These are phyloP conservation scores for Argynnis bischoffii DNA, from an alignment of 2,888 invertebrate genomes.

Conservation along the genomic window DNA sequence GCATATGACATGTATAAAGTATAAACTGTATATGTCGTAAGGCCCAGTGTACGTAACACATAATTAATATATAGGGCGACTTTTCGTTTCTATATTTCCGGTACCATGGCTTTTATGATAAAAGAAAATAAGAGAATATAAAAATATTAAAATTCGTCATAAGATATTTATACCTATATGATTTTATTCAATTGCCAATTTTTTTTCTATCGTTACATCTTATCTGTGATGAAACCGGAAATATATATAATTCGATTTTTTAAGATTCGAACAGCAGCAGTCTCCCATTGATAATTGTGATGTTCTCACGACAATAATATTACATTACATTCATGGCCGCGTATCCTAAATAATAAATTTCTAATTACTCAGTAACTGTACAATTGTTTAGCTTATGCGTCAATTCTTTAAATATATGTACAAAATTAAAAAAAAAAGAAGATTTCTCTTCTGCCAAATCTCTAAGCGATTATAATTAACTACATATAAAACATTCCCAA, in stretches of 20 bases:
- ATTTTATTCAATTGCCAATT: background rate
- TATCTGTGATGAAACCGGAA: conserved; percentile 8
- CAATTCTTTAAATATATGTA: conserved; percentile 69
- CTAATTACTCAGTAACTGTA: conserved; percentile 71
- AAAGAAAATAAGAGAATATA: conserved; percentile 43
- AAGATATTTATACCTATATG: conserved; percentile 7
- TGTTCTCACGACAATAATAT: conserved; percentile 60
- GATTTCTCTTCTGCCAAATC: conserved; percentile 44
- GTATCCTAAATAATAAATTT: conserved; percentile 58
- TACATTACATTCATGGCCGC: conserved; percentile 69
- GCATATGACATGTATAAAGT: conserved; percentile 3
- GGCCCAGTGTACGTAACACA: conserved; percentile 39
- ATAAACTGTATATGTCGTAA: conserved; percentile 10
- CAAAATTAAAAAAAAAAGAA: conserved; percentile 52
- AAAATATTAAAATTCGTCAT: conserved; percentile 14
- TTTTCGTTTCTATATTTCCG: conserved; percentile 11
- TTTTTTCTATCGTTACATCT: conserved; percentile 2
- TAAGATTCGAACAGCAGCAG: conserved; percentile 48
- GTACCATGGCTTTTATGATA: conserved; percentile 41
- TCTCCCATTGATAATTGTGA: conserved; percentile 66
- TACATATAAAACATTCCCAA: conserved; percentile 26
- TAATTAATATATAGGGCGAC: conserved; percentile 22
- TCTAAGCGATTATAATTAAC: conserved; percentile 37
- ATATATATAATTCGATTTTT: conserved; percentile 8
- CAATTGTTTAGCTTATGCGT: conserved; percentile 62